phyloP scores from a whole-genome alignment of 2,888 invertebrate genomes.

The Campoletis raptor region DNA sequence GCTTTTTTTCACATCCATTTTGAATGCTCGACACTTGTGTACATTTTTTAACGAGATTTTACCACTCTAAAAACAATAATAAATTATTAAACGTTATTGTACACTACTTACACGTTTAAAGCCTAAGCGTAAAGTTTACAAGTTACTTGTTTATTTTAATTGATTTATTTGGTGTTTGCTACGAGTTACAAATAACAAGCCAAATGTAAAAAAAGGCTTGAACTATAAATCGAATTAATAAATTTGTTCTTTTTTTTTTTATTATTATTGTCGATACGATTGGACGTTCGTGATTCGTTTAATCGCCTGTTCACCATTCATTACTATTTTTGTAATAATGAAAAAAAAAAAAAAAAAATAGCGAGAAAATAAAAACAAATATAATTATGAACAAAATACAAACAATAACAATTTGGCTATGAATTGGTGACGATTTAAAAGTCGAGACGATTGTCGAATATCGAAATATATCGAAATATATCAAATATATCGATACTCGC shows the following conservation, averaged over 20 bases:
- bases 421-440: slow-evolving; percentile 29
- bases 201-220: slow-evolving; percentile 35
- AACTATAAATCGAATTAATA: slow-evolving; percentile 16
- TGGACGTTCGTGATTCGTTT: slow-evolving; percentile 50
- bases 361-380: neutral
- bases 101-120: slow-evolving; percentile 82
- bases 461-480: too few relatives aligned
- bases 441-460: slow-evolving; percentile 42
- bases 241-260: neutral
- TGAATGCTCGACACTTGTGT: slow-evolving; percentile 17
- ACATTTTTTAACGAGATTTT: slow-evolving; percentile 49
- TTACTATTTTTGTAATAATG: slow-evolving; percentile 2
- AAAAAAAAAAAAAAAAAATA: neutral
- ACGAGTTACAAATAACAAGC: slow-evolving; percentile 65
- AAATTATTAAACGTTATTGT: slow-evolving; percentile 82
- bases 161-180: slow-evolving; percentile 80
- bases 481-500: slow-evolving; percentile 29
- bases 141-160: slow-evolving; percentile 53
- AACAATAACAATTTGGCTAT: slow-evolving; percentile 4
- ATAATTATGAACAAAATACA: neutral
- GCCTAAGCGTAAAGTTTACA: slow-evolving; percentile 69
- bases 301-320: slow-evolving; percentile 2
- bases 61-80: slow-evolving; percentile 72
- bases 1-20: slow-evolving; percentile 13
- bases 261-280: slow-evolving; percentile 64